These are phyloP conservation scores for Tetramorium parvispinum DNA, from an alignment of 1,140 invertebrate genomes.

Conservation along the genomic window DNA sequence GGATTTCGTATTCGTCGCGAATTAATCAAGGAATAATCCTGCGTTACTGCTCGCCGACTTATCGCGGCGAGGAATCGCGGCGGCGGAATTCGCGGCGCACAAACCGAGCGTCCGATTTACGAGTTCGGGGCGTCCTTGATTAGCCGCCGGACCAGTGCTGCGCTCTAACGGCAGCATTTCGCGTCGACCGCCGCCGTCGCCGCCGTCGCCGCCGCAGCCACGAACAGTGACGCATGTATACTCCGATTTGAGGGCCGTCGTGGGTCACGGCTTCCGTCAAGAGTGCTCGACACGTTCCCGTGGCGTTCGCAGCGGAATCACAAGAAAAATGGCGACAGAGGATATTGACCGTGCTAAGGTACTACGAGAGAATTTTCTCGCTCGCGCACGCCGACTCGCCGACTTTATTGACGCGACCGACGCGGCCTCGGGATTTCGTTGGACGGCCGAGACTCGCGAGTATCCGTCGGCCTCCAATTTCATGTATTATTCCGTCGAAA, in stretches of 20 bases:
- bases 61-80: too few relatives aligned
- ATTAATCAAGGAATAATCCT: not conserved
- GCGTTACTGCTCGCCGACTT: not conserved
- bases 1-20: not conserved
- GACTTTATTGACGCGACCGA: not conserved
- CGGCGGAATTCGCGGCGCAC: too few relatives aligned
- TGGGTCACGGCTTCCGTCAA: not conserved
- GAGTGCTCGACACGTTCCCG: not conserved
- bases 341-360: constrained; percentile 84
- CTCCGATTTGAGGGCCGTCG: not conserved
- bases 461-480: not conserved
- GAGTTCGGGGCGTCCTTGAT: not conserved
- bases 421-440: not conserved
- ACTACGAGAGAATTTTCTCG: constrained; percentile 47
- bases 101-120: too few relatives aligned
- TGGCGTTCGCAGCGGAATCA: constrained; percentile 39
- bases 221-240: not conserved
- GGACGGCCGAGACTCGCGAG: not conserved
- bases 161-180: not conserved
- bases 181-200: not conserved
- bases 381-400: not conserved
- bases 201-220: not conserved
- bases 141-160: not conserved
- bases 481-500: not conserved
- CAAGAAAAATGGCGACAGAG: constrained; percentile 83